Evolutionary conservation across 2,888 invertebrate genomes (phyloP), one percentile per base, ranked within the genome.

Genomic region (Sarcophaga caerulescens): DNA sequence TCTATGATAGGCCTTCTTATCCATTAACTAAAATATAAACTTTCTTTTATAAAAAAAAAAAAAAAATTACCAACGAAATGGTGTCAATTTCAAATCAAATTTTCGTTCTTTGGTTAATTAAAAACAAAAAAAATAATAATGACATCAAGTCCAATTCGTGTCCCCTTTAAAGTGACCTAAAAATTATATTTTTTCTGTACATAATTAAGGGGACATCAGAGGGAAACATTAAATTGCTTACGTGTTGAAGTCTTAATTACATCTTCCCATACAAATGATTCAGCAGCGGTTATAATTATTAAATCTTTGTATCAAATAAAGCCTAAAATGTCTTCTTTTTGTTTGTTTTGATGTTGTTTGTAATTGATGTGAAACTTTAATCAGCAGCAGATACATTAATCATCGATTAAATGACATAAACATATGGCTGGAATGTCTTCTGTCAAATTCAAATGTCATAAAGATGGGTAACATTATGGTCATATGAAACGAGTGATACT

Each of bases 391-490:
- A 75, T 76, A 63, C 87, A 88, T 87, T 87, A 88, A 88, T 88
- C 86, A 87, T 75, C 71, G 70, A 80, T 90, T 90, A 89, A 90
- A 88, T 85, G 86, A 81, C 80, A 85, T 69, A 74, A 78, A 81
- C 87, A 89, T 87, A 87, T 85, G 80, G 73, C 44, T 75, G 76
- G 75, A 73, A 73, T 75, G 74, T 85, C 52, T 52, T 83, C 79
- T 87, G 88, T 87, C 87, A 88, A 84, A 79, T 63, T 23, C 87
- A 88, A 87, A 87, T 87, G 88, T 87, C 86, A 85, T 81, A 81
- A 60, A 75, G 17, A 69, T 57, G 57, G 35, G 35, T 68, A 68
- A 52, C 21, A 77, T 76, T 69, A 17, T 73, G 69, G 71, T 60
- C 52, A n/a, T n/a, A n/a, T n/a, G n/a, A 71, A 8, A 52, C 52